Percentiles rank a stretch among this genome's conserved stretches.
Evolutionary conservation across 92 coral and sea anemone genomes (phyloP).

Genomic region (Metridium senile): DNA sequence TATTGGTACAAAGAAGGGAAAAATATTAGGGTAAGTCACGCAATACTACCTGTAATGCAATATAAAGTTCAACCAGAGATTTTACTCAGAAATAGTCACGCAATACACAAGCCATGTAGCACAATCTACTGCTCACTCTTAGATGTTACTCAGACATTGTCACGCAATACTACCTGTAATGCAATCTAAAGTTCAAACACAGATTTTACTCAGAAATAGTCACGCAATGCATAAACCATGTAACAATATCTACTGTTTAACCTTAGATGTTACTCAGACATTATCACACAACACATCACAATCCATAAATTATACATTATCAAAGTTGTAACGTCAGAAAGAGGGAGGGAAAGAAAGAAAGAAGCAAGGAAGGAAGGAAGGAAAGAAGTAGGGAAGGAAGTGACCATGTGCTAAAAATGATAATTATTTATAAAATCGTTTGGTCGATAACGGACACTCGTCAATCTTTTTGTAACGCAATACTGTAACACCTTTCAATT

Average conservation of each 20-base stretch:
- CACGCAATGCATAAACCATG: background rate
- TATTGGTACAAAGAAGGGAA: slow-evolving; percentile 37
- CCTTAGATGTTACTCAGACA: no score
- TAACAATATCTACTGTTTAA: background rate
- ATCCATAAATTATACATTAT: no score
- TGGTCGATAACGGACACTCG: no score
- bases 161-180: background rate
- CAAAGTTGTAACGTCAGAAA: no score
- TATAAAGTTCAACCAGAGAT: background rate
- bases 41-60: background rate
- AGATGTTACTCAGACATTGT: slow-evolving; percentile 17
- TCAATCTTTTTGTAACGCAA: background rate
- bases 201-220: no score
- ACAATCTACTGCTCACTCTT: no score
- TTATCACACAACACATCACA: slow-evolving; percentile 11
- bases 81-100: background rate
- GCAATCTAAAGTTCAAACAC: background rate
- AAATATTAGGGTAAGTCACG: slow-evolving; percentile 51
- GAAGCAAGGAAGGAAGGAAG: no score
- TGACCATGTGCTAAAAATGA: no score
- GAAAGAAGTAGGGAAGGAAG: no score
- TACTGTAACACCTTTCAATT: background rate
- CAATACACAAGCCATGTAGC: background rate
- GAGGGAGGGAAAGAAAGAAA: no score
- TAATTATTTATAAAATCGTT: no score